A percentile compares a stretch with the other conserved stretches of the same genome.
These are phyloP conservation scores for Bos taurus DNA, from an alignment of 2,113 vertebrate species.

Conservation along the genomic window ARS-UCD2.0 NC_037330.1:96616501-96617000, in stretches of 20 bases:
- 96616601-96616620: background rate
- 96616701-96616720: background rate
- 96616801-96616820: background rate
- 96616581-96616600: background rate
- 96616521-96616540: background rate
- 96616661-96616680: background rate
- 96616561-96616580: background rate
- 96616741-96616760: accelerated
- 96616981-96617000: background rate
- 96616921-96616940: background rate
- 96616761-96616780: background rate
- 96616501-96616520: background rate
- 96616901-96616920: background rate
- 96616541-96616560: background rate
- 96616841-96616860: background rate
- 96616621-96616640: background rate
- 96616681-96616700: background rate
- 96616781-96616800: background rate
- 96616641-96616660: background rate
- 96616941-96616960: background rate
- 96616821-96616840: background rate
- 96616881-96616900: background rate
- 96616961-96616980: background rate
- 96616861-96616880: background rate
- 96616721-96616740: background rate